Evolutionary conservation across 2,888 invertebrate species (phyloP).

Genomic region (Drosophila hawaiiensis): DNA sequence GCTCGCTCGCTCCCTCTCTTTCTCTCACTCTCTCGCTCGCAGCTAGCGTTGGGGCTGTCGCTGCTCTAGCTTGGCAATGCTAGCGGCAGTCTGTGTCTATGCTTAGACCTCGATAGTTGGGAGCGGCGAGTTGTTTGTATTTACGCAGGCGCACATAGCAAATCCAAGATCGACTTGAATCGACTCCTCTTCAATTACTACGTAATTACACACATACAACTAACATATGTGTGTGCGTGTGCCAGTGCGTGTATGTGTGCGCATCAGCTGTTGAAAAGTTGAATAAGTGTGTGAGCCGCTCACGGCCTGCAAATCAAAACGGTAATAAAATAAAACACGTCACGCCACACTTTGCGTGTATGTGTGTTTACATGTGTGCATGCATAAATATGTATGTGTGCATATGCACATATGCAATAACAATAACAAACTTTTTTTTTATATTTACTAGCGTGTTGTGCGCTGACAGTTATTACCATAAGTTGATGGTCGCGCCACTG

Average conservation of each 20-base stretch:
- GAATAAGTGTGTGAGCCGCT: constrained; percentile 16
- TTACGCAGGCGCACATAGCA: constrained; percentile 13
- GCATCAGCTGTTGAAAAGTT: constrained; percentile 53
- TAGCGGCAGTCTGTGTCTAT: constrained; percentile 75
- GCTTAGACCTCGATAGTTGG: constrained; percentile 79
- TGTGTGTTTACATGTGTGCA: constrained; percentile 1
- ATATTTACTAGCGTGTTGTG: constrained; percentile 17
- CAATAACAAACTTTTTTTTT: constrained; percentile 16
- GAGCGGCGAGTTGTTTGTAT: constrained; percentile 44
- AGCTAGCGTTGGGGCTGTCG: constrained; percentile 28
- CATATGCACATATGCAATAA: constrained; percentile 37
- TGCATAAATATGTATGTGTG: background rate
- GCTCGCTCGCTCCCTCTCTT: constrained; percentile 5
- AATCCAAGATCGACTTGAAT: constrained; percentile 55
- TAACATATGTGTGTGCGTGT: background rate
- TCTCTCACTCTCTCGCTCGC: constrained; percentile 7
- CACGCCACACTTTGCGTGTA: constrained; percentile 20
- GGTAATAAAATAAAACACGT: constrained; percentile 48
- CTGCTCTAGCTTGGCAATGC: constrained; percentile 41
- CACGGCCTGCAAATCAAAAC: constrained; percentile 44
- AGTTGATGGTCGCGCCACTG: constrained; percentile 54
- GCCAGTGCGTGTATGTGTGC: constrained; percentile 18
- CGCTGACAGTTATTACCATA: constrained; percentile 49
- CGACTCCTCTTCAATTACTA: constrained; percentile 14
- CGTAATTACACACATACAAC: background rate